Evolutionary conservation across 2,113 vertebrate genomes (phyloP), one percentile per base, ranked within the genome.

Genomic region (Silurus meridionalis): DNA sequence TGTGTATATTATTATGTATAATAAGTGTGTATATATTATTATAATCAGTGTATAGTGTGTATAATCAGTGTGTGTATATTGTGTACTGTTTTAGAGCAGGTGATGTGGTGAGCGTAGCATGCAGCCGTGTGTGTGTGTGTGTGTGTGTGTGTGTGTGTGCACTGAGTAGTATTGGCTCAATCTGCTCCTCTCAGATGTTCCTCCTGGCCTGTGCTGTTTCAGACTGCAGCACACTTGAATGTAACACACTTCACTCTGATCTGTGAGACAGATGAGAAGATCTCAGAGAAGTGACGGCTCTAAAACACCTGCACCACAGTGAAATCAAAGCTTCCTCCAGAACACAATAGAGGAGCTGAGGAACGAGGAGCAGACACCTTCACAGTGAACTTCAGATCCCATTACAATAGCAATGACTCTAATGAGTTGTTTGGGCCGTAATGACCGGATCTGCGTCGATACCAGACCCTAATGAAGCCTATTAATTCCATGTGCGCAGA

Each of bases 401-500:
- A 82, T 83, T 83, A 89, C 83, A 89, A 86, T 78, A 85, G 83
- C 75, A 0, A 55, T 57, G 87, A 55, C 60, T 86, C 74, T 88
- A 89, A 89, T 88, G 87, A 88, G 88, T 71, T 88, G 53, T 71
- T 71, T 46, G 52, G 69, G 52, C 87, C 19, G 23, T 75, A 85
- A 85, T 82, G 48, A 83, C 11, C n/a, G 10, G 60, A 61, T n/a
- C 63, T 64, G 63, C 9, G 83, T 85, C 81, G 60, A 81, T 88
- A 86, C 58, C 8, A 7, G 55, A 50, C 53, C 25, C 77, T 88
- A 86, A 89, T 90, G 82, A 80, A 86, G 57, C 21, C 67, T 80
- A 89, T 89, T 90, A 88, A 90, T 90, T 87, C 88, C 83, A 86
- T 79, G 63, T 67, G 85, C 58, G 67, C n/a, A 21, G 23, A 23